A percentile compares a stretch with the other conserved stretches of the same genome.
Conservation (phyloP, 2,888 invertebrate species). For the Pristionchus fissidentatus region DNA sequence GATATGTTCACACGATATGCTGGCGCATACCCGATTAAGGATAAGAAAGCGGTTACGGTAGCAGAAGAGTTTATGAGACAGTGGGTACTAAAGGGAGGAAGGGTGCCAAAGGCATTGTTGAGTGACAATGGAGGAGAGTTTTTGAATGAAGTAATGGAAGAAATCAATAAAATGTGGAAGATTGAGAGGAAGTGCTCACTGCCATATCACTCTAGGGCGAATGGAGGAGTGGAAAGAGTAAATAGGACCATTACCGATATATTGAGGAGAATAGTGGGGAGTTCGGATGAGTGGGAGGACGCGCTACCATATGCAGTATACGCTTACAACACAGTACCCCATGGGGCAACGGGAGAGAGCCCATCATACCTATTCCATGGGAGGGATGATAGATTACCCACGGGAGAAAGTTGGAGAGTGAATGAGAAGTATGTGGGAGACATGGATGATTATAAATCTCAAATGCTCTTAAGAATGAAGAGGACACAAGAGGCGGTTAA, state of each 20-base stretch:
- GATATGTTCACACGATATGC: background rate
- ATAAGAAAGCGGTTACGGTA: background rate
- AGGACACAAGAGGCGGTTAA: background rate
- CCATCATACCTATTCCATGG: background rate
- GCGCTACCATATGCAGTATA: background rate
- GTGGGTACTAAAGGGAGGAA: background rate
- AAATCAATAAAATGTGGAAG: background rate
- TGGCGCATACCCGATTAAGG: background rate
- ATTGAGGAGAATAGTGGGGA: conserved; percentile 27
- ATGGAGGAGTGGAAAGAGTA: conserved; percentile 47
- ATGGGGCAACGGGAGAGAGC: background rate
- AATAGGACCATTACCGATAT: conserved; percentile 15
- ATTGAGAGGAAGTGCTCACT: background rate
- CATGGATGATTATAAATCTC: background rate
- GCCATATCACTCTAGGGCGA: conserved; percentile 48
- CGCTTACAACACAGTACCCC: background rate
- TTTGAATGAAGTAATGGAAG: background rate
- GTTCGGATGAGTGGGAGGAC: background rate
- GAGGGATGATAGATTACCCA: background rate
- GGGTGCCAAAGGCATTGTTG: background rate
- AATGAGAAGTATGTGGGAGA: background rate
- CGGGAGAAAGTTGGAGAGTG: background rate
- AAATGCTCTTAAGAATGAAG: background rate
- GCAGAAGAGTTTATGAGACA: background rate
- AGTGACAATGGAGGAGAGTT: conserved; percentile 2